Conservation (phyloP, 2,113 vertebrate species). For the Alligator sinensis region DNA sequence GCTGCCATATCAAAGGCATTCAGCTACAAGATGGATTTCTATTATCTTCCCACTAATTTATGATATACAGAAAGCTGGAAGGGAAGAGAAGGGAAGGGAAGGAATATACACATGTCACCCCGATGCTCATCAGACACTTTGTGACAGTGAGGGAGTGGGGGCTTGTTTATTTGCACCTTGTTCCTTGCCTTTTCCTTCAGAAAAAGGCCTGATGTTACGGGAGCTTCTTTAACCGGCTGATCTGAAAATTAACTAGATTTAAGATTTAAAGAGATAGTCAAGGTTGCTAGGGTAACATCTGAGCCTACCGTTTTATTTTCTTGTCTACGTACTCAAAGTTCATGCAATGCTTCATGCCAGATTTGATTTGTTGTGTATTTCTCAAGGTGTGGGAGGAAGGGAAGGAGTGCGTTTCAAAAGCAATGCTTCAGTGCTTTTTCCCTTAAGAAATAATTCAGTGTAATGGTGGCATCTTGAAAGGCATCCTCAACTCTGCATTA, state of each 20-base stretch:
- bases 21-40: neutral
- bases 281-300: conserved; percentile 67
- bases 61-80: conserved; percentile 43
- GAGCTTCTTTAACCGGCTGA: conserved; percentile 61
- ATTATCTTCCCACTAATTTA: conserved; percentile 7
- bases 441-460: neutral
- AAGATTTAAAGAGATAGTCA: conserved; percentile 65
- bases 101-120: conserved; percentile 34
- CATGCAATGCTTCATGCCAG: neutral
- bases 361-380: neutral
- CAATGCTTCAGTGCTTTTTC: neutral
- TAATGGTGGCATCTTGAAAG: neutral
- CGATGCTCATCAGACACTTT: conserved; percentile 35
- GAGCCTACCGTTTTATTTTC: conserved; percentile 55
- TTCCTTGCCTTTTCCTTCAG: conserved; percentile 33
- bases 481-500: neutral
- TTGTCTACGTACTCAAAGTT: conserved; percentile 7
- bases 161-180: conserved; percentile 48
- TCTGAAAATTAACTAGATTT: conserved; percentile 68
- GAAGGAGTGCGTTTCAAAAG: neutral
- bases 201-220: conserved; percentile 56
- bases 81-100: neutral
- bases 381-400: neutral
- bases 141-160: neutral
- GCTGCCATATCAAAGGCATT: neutral